Percentiles rank a stretch among this genome's conserved stretches.
These are phyloP conservation scores for Agelas oroides DNA, from an alignment of 37 sponge, comb jelly and placozoan species.

Conservation along the genomic window DNA sequence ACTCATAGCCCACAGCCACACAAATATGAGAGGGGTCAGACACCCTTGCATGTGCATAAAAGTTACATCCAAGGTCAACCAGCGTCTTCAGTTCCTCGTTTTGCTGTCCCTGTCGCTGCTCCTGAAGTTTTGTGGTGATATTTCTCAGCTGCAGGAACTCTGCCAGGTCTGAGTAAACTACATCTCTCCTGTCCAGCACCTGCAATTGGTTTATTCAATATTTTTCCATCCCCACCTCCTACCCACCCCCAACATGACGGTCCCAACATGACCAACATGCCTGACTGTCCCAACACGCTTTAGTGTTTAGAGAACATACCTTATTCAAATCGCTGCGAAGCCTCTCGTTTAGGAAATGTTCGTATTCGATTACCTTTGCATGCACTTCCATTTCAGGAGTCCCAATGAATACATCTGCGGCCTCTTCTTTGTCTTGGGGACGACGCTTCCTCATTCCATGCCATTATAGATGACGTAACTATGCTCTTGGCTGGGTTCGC, in stretches of 20 bases:
- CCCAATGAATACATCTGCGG: no score
- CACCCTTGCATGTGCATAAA: conserved; percentile 84
- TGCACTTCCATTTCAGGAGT: no score
- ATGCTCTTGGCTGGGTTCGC: no score
- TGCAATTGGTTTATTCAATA: no score
- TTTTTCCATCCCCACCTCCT: no score
- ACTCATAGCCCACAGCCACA: conserved; percentile 85
- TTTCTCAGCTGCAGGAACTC: conserved; percentile 78
- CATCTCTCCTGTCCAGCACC: conserved; percentile 56
- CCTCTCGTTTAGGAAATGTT: conserved; percentile 84
- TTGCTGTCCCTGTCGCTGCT: not conserved
- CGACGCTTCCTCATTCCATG: no score
- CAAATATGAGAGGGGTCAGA: conserved; percentile 63
- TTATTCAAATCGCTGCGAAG: conserved; percentile 75
- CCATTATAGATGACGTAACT: no score
- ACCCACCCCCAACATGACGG: no score
- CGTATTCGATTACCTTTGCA: conserved; percentile 72
- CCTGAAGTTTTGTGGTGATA: conserved; percentile 55
- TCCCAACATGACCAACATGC: no score
- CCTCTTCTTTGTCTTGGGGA: no score
- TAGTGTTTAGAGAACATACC: conserved; percentile 1
- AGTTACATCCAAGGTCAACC: conserved; percentile 89
- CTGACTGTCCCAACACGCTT: no score
- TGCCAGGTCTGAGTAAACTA: conserved; percentile 63
- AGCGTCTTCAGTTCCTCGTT: conserved; percentile 62